Base-by-base conservation (phyloP, 2,113 vertebrate species). In the Megaceryle torquata region DNA sequence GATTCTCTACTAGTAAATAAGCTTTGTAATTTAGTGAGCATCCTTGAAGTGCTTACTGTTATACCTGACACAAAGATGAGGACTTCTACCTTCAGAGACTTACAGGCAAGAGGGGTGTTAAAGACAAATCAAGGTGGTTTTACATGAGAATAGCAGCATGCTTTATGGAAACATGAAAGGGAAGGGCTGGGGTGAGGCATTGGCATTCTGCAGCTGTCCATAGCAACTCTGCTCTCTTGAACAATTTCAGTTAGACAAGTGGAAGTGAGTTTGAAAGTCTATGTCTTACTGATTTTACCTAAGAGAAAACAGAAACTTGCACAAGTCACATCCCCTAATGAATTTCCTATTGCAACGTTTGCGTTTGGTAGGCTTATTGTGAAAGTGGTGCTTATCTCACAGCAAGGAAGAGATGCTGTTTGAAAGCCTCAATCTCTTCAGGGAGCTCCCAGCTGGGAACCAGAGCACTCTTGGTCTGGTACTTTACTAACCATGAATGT, bases 1-100 rank as follows among this genome's bases (percentile, higher is more conserved):
- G 86, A 80, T 78, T 90, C 77, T 84, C 72, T 84, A 48, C 68
- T 78, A 86, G 60, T 56, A 93, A 86, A 91, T 80, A 94, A 81
- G 17, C 39, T 54, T 39, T 46, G 72, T 67, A 90, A 91, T 86
- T 91, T 33, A 94, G 64, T 41, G 31, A 77, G 26, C 46, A 65
- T 74, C 68, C 20, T 28, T 78, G 76, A 75, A 86, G 20, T 33
- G 22, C 76, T 93, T 67, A 59, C n/a, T 44, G 57, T 82, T 79
- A 39, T 5, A 89, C 29, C 31, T 75, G 31, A 60, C 31, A 68
- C 39, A 82, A 81, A 64, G 54, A 60, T 75, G 48, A 81, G 60
- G 71, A 48, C 71, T 70, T 25, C 54, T 78, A 5, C 41, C 75
- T 86, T 35, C 16, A 20, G 43, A 59, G 77, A 35, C 37, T 70